A percentile compares a stretch with the other conserved stretches of the same genome.
These are phyloP conservation scores for Mionectes olivaceus DNA, from an alignment of 2,797 vertebrate genomes.

Conservation along the genomic window DNA sequence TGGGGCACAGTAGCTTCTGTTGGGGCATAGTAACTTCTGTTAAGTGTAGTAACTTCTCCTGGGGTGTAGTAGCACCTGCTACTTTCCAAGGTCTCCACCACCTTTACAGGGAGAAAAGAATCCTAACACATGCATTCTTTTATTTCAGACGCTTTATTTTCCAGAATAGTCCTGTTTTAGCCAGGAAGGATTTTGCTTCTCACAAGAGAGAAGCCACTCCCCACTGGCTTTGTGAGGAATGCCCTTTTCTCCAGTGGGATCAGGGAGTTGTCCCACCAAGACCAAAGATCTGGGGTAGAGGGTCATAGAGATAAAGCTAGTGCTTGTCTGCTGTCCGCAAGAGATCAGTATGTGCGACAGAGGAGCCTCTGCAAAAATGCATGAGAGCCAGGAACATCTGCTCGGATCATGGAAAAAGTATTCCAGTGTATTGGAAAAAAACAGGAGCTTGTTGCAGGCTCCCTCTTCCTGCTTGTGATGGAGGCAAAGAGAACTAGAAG, in stretches of 20 bases:
- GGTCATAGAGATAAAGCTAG: neutral
- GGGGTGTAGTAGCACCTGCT: neutral
- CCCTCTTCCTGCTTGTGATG: slow-evolving; percentile 30
- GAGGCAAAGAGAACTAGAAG: neutral
- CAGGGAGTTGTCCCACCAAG: neutral
- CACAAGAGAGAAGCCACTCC: neutral
- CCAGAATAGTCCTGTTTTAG: neutral
- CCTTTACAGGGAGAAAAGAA: neutral
- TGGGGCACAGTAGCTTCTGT: neutral
- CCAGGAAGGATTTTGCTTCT: neutral
- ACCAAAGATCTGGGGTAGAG: neutral
- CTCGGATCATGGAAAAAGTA: neutral
- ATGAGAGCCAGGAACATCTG: slow-evolving; percentile 23
- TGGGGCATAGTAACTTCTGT: neutral
- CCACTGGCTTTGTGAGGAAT: neutral
- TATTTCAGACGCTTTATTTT: neutral
- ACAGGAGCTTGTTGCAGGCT: neutral
- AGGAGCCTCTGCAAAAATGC: neutral
- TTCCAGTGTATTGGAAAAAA: slow-evolving; percentile 38
- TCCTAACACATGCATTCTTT: neutral
- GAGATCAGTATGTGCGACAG: neutral
- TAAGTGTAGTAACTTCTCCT: neutral
- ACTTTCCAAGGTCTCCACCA: neutral
- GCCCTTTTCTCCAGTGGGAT: neutral
- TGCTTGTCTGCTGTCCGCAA: neutral